phyloP scores from a whole-genome alignment of 2,888 invertebrate species.

The Acleris cristana region DNA sequence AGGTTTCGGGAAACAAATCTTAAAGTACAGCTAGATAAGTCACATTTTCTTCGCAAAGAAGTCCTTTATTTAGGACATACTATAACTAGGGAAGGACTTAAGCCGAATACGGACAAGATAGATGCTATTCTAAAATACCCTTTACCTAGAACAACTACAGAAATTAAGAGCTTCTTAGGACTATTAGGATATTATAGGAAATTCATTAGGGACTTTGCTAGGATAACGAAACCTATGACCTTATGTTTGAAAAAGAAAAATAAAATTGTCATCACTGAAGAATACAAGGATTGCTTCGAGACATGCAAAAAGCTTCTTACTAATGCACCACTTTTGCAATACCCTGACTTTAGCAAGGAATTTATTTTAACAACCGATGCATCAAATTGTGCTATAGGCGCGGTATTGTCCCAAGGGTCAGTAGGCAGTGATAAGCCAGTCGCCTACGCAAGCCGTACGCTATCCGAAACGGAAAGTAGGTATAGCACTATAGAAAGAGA shows the following conservation, averaged over 20 bases:
- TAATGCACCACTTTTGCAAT: slow-evolving; percentile 52
- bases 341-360: slow-evolving; percentile 49
- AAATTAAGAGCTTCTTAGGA: slow-evolving; percentile 54
- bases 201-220: background rate
- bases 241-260: slow-evolving; percentile 37
- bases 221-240: slow-evolving; percentile 5
- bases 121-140: slow-evolving; percentile 44
- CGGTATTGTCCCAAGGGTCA: slow-evolving; percentile 36
- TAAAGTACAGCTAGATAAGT: slow-evolving; percentile 44
- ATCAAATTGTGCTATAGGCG: slow-evolving; percentile 33
- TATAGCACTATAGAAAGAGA: slow-evolving; percentile 38
- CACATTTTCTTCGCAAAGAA: slow-evolving; percentile 42
- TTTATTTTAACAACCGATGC: slow-evolving; percentile 2
- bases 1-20: slow-evolving; percentile 41
- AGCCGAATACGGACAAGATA: slow-evolving; percentile 40
- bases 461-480: slow-evolving; percentile 3
- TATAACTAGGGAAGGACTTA: slow-evolving; percentile 36
- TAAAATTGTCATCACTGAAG: slow-evolving; percentile 29
- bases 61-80: slow-evolving; percentile 41
- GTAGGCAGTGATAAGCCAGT: slow-evolving; percentile 33
- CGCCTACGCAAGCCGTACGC: background rate
- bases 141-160: slow-evolving; percentile 42
- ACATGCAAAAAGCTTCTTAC: slow-evolving; percentile 42
- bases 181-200: slow-evolving; percentile 31
- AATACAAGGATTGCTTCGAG: slow-evolving; percentile 41